A percentile compares a stretch with the other conserved stretches of the same genome.
Evolutionary conservation across 2,797 vertebrate species (phyloP).

Genomic region (Naso thynnoides): DNA sequence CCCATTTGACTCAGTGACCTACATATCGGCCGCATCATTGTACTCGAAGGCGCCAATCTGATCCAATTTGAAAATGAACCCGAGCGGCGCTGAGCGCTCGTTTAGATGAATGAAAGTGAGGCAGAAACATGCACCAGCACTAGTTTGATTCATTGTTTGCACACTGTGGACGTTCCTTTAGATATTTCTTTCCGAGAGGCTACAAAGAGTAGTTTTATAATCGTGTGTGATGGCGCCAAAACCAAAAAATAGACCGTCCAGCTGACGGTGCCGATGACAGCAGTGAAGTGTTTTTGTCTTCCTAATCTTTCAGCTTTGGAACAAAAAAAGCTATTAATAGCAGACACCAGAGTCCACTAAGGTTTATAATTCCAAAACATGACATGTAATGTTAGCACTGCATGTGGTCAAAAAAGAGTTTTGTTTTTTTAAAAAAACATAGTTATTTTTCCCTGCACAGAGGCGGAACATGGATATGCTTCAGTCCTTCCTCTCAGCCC

Average conservation of each 20-base stretch:
- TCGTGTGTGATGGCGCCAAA: slow-evolving; percentile 79
- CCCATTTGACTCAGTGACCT: slow-evolving; percentile 83
- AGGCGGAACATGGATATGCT: slow-evolving; percentile 95
- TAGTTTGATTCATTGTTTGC: background rate
- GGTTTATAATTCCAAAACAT: too few species aligned
- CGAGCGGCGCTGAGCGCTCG: slow-evolving; percentile 28
- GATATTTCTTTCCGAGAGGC: background rate
- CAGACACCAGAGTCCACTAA: too few species aligned
- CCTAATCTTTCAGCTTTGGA: too few species aligned
- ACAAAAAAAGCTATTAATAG: too few species aligned
- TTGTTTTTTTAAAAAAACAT: slow-evolving; percentile 14
- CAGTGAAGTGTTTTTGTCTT: background rate
- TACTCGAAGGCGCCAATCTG: slow-evolving; percentile 88
- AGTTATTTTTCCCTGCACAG: slow-evolving; percentile 69
- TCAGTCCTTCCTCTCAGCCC: slow-evolving; percentile 85
- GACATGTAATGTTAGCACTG: background rate
- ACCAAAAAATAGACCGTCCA: slow-evolving; percentile 56
- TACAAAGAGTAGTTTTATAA: background rate
- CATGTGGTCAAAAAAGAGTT: background rate
- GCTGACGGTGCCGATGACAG: slow-evolving; percentile 60
- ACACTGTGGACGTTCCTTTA: fast-evolving
- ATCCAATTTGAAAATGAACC: slow-evolving; percentile 82
- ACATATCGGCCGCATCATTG: slow-evolving; percentile 84
- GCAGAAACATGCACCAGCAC: fast-evolving
- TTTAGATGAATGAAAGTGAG: slow-evolving; percentile 26